A percentile compares a stretch with the other conserved stretches of the same genome.
Conservation (phyloP, 1,140 invertebrate species). For the Macrotrachela quadricornifera region DNA sequence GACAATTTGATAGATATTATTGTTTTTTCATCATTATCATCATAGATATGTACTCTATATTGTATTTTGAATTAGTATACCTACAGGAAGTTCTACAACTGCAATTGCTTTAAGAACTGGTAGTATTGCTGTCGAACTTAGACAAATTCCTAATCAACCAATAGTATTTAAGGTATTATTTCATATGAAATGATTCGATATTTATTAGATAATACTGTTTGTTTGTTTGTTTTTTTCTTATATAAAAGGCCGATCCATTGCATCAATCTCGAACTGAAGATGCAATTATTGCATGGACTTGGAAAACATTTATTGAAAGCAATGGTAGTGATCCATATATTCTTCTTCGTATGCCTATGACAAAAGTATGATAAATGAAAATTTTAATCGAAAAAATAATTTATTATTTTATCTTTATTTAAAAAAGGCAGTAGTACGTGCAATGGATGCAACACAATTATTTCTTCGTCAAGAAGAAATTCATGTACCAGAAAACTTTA, state of each 20-base stretch:
- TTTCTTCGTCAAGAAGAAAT: too few species aligned
- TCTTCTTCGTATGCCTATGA: neutral
- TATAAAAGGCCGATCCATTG: conserved; percentile 15
- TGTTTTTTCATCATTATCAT: too few species aligned
- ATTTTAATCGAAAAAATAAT: too few species aligned
- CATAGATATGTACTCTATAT: too few species aligned
- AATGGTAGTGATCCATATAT: neutral
- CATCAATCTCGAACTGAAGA: conserved; percentile 15
- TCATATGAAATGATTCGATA: neutral
- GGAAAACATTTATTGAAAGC: conserved; percentile 9
- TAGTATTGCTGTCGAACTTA: conserved; percentile 14
- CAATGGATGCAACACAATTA: conserved; percentile 12
- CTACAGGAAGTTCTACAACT: conserved; percentile 13
- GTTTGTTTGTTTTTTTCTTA: neutral
- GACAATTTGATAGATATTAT: too few species aligned
- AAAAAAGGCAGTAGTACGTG: conserved; percentile 18
- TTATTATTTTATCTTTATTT: too few species aligned
- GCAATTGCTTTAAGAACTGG: conserved; percentile 14
- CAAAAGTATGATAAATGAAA: neutral
- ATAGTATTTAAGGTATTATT: conserved; percentile 15
- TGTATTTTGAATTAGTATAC: conserved; percentile 12
- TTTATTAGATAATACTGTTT: too few species aligned
- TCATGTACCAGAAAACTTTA: too few species aligned
- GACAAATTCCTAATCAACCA: conserved; percentile 20
- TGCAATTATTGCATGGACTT: conserved; percentile 18